Percentiles rank a stretch among this genome's conserved stretches.
Evolutionary conservation across 2,113 vertebrate genomes (phyloP).

Genomic region (Nerophis lumbriciformis): DNA sequence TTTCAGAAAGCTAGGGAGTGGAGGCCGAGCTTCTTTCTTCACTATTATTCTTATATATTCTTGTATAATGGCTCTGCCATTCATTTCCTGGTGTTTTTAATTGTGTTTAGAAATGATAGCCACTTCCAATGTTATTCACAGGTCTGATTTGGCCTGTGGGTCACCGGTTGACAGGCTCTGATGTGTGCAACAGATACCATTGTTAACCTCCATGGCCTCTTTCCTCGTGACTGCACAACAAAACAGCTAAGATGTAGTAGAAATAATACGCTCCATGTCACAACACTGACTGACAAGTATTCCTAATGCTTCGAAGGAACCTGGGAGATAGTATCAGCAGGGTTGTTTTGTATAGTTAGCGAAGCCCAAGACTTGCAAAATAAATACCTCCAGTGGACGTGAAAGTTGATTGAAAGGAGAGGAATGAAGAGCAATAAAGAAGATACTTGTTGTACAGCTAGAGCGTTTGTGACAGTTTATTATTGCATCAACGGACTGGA

Average conservation of each 20-base stretch:
- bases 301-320: constrained; percentile 9
- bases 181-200: constrained; percentile 23
- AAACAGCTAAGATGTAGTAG: neutral
- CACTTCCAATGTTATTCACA: neutral
- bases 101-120: neutral
- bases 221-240: neutral
- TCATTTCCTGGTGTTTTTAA: neutral
- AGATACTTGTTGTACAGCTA: constrained; percentile 26
- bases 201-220: constrained; percentile 2
- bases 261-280: constrained; percentile 13
- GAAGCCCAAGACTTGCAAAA: constrained; percentile 21
- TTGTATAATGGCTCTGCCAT: neutral
- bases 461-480: constrained; percentile 38
- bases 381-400: constrained; percentile 24
- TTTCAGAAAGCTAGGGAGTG: no score
- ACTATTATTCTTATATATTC: no score
- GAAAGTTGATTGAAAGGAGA: constrained; percentile 32
- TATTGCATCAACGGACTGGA: constrained; percentile 22
- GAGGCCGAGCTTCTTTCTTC: no score
- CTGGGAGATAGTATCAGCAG: neutral
- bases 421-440: constrained; percentile 30
- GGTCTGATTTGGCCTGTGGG: no score
- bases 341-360: neutral
- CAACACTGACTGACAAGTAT: constrained; percentile 2
- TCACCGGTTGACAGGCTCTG: no score